Percentiles rank a stretch among this genome's conserved stretches.
Conservation (phyloP, 2,113 vertebrate genomes). For the Grammomys dolichurus region DNA sequence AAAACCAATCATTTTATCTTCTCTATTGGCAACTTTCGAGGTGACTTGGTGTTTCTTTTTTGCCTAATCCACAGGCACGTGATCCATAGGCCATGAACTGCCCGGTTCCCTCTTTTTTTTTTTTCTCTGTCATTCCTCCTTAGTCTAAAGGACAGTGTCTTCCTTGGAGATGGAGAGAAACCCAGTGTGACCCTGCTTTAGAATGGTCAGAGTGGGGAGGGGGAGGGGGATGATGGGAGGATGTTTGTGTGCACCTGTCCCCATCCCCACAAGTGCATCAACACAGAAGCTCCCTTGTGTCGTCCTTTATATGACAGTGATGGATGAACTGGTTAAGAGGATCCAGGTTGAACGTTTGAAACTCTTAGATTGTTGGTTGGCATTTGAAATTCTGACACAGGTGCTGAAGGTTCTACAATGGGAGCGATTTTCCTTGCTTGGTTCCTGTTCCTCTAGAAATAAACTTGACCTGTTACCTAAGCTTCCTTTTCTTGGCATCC, state of each 20-base stretch:
- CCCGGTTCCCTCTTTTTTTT: neutral
- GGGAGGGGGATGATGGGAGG: neutral
- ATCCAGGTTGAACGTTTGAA: neutral
- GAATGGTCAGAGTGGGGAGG: neutral
- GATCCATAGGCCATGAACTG: neutral
- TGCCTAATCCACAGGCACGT: neutral
- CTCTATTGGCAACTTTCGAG: neutral
- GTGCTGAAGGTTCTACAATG: neutral
- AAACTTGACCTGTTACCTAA: neutral
- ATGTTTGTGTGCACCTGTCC: neutral
- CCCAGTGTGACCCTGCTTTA: neutral
- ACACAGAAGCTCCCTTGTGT: neutral
- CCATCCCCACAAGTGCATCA: accelerated
- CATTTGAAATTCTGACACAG: neutral
- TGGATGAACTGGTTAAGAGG: neutral
- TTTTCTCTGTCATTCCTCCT: neutral
- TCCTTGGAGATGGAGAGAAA: neutral
- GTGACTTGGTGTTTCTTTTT: neutral
- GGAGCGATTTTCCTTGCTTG: neutral
- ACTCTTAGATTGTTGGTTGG: neutral
- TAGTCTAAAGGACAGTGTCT: neutral
- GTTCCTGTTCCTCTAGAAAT: neutral
- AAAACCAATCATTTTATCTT: slow-evolving; percentile 24
- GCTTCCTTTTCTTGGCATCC: neutral
- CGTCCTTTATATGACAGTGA: neutral